These are phyloP conservation scores for Brachycybe producta DNA, from an alignment of 2,888 invertebrate species.

Conservation along the genomic window DNA sequence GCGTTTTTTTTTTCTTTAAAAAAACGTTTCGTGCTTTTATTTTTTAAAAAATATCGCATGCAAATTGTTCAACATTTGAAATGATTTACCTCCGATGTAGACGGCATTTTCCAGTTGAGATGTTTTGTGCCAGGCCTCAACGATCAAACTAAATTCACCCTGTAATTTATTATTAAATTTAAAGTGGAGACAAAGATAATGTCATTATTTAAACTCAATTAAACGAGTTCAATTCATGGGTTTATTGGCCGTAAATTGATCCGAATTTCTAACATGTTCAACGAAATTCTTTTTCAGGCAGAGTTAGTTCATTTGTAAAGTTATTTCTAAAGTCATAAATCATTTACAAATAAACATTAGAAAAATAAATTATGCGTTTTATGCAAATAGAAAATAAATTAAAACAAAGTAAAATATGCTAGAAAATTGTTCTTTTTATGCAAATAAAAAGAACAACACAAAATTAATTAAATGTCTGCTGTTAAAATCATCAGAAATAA, in stretches of 20 bases:
- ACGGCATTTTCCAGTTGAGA: slow-evolving; percentile 9
- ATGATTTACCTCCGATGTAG: slow-evolving; percentile 3
- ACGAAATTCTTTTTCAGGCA: neutral
- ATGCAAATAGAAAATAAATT: too few species aligned
- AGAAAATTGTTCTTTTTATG: too few species aligned
- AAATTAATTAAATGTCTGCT: too few species aligned
- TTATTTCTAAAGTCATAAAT: too few species aligned
- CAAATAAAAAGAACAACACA: too few species aligned
- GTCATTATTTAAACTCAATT: too few species aligned
- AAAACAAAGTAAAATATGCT: too few species aligned
- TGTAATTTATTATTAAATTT: too few species aligned
- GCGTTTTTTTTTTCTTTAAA: neutral
- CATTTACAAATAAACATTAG: neutral
- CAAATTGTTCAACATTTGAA: slow-evolving; percentile 18
- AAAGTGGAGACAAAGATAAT: slow-evolving; percentile 3
- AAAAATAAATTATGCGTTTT: too few species aligned
- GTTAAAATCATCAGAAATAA: too few species aligned
- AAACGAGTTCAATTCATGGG: too few species aligned
- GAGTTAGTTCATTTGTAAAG: neutral
- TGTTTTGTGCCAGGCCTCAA: slow-evolving; percentile 35
- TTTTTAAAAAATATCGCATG: slow-evolving; percentile 7
- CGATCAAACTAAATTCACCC: slow-evolving; percentile 34
- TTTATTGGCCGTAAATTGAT: slow-evolving; percentile 14
- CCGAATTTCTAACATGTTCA: neutral
- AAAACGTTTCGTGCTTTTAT: slow-evolving; percentile 4